These are phyloP conservation scores for Pseudorasbora parva DNA, from an alignment of 2,113 vertebrate species.

Conservation along the genomic window DNA sequence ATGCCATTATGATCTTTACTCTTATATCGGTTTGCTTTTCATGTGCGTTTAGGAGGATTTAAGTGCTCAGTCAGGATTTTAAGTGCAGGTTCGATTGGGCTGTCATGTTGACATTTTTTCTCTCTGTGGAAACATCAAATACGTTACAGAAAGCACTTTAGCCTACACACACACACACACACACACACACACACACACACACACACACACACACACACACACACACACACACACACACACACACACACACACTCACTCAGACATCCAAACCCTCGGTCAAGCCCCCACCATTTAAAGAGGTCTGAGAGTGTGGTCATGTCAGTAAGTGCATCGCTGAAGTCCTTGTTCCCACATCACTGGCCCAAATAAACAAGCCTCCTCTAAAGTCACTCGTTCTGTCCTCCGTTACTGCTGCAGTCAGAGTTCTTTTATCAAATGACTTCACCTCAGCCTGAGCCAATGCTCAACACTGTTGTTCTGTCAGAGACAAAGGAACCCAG, in stretches of 20 bases:
- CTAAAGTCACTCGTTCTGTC: neutral
- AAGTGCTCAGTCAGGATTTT: constrained; percentile 19
- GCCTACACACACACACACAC: neutral
- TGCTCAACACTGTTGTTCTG: constrained; percentile 21
- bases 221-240: neutral
- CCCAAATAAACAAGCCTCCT: constrained; percentile 19
- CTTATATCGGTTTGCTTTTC: neutral
- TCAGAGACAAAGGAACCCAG: constrained; percentile 26
- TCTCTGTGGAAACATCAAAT: constrained; percentile 18
- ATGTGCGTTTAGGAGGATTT: neutral
- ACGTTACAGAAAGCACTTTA: neutral
- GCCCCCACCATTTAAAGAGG: neutral
- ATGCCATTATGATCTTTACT: neutral
- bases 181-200: neutral
- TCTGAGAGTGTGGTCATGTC: constrained; percentile 9
- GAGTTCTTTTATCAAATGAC: constrained; percentile 36
- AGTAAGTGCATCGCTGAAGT: constrained; percentile 25
- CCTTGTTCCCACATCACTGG: constrained; percentile 26
- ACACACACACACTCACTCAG: neutral
- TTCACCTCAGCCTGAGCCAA: constrained; percentile 9
- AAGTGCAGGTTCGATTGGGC: constrained; percentile 28
- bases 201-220: neutral
- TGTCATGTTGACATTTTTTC: constrained; percentile 27
- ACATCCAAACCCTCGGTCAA: constrained; percentile 8
- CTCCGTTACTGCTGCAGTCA: neutral